Percentiles rank a stretch among this genome's conserved stretches.
Evolutionary conservation across 1,140 invertebrate genomes (phyloP).

Genomic region (Bombus superbus): DNA sequence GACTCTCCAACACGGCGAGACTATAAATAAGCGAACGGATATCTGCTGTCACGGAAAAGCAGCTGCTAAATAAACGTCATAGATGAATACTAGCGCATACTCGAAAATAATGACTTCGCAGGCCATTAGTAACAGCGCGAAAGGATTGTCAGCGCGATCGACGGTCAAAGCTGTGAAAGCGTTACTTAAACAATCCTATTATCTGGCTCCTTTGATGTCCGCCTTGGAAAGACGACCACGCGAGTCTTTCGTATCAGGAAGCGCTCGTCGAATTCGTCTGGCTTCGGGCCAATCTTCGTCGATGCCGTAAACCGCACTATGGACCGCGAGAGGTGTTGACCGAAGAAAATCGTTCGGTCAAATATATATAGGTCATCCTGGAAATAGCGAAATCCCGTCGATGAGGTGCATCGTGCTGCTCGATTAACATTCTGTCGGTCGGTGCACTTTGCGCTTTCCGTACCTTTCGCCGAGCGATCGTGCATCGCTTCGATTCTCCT

Average conservation of each 20-base stretch:
- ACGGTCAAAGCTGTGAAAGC: slow-evolving; percentile 17
- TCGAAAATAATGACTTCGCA: slow-evolving; percentile 3
- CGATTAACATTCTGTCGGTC: slow-evolving; percentile 52
- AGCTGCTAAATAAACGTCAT: not conserved
- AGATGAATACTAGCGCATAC: not conserved
- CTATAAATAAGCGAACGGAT: not conserved
- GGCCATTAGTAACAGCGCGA: slow-evolving; percentile 31
- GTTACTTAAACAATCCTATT: slow-evolving; percentile 49
- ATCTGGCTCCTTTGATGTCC: slow-evolving; percentile 36
- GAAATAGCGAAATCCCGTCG: slow-evolving; percentile 61
- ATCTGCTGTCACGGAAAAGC: not conserved
- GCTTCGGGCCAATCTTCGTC: slow-evolving; percentile 36
- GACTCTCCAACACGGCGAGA: not conserved
- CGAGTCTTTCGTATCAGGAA: slow-evolving; percentile 4
- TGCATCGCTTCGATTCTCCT: not conserved
- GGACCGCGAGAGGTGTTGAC: slow-evolving; percentile 34
- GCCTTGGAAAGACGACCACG: not conserved
- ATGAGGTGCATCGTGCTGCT: slow-evolving; percentile 56
- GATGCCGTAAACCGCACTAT: not conserved
- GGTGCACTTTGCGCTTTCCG: not conserved
- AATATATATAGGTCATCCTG: slow-evolving; percentile 65
- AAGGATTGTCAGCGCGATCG: not conserved
- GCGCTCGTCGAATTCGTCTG: slow-evolving; percentile 19
- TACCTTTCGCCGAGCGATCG: slow-evolving; percentile 10
- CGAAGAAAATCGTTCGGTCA: slow-evolving; percentile 54